A percentile compares a stretch with the other conserved stretches of the same genome.
Conservation (phyloP, 1,140 invertebrate species). For the Euschistus heros region DNA sequence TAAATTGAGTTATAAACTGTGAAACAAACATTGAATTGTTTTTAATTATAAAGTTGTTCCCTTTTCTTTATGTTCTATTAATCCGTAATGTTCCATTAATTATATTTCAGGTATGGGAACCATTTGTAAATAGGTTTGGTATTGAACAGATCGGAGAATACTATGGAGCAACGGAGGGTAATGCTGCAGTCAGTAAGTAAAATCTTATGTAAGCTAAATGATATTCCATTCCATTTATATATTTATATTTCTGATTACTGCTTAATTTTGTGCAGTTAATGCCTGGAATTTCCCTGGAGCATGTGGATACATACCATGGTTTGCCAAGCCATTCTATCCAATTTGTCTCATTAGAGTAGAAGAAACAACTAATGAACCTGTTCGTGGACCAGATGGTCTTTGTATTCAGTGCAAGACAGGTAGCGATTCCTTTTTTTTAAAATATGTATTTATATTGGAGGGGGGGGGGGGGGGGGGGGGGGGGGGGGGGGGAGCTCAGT, state of each 20-base stretch:
- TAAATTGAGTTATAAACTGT: too few species aligned
- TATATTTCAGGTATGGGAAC: conserved; percentile 55
- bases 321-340: conserved; percentile 61
- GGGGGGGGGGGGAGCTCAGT: too few species aligned
- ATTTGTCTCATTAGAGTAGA: conserved; percentile 64
- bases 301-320: conserved; percentile 80
- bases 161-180: conserved; percentile 94
- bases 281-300: conserved; percentile 78
- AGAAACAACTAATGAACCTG: conserved; percentile 64
- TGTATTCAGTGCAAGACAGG: conserved; percentile 68
- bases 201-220: background rate
- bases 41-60: too few species aligned
- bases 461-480: too few species aligned
- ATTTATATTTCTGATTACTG: background rate
- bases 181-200: conserved; percentile 69
- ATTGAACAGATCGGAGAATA: conserved; percentile 76
- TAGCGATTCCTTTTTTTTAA: conserved; percentile 28
- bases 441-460: too few species aligned
- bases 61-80: too few species aligned
- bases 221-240: background rate
- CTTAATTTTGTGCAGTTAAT: conserved; percentile 66
- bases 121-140: conserved; percentile 75
- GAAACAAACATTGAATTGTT: too few species aligned
- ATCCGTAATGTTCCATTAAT: background rate
- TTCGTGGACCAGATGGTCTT: conserved; percentile 60